Conservation (phyloP, 2,888 invertebrate genomes). For the Sipha maydis region DNA sequence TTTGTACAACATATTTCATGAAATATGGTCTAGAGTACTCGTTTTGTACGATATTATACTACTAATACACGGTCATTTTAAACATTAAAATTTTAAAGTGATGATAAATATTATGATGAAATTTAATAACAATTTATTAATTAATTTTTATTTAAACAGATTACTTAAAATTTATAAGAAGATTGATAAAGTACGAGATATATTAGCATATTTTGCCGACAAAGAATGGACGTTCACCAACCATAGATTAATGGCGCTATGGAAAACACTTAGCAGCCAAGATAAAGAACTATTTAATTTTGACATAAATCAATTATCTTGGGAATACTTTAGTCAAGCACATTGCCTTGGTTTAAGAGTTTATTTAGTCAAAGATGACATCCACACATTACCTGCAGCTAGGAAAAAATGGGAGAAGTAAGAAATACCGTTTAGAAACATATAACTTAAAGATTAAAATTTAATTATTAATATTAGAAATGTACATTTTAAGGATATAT, state of each 20-base stretch:
- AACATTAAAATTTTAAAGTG: too few relatives aligned
- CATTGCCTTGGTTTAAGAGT: conserved; percentile 70
- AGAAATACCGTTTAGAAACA: neutral
- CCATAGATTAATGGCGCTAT: conserved; percentile 67
- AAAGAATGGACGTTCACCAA: conserved; percentile 69
- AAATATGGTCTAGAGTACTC: neutral
- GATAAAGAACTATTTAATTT: conserved; percentile 69
- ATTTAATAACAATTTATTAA: neutral
- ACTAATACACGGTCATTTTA: too few relatives aligned
- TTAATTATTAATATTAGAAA: neutral
- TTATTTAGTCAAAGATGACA: conserved; percentile 70
- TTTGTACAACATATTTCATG: neutral
- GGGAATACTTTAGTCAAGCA: conserved; percentile 70
- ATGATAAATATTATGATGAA: neutral
- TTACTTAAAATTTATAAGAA: conserved; percentile 70
- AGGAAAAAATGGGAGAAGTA: conserved; percentile 66
- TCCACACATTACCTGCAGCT: conserved; percentile 67
- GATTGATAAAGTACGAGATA: conserved; percentile 69
- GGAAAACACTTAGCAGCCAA: conserved; percentile 66
- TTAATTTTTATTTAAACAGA: conserved; percentile 66
- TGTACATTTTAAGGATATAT: neutral
- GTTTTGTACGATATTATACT: too few relatives aligned
- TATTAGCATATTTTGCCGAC: conserved; percentile 70
- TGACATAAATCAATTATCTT: conserved; percentile 69
- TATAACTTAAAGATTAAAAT: neutral